A percentile compares a stretch with the other conserved stretches of the same genome.
Evolutionary conservation across 2,888 invertebrate species (phyloP).

Genomic region (Xanthorhoe spadicearia): DNA sequence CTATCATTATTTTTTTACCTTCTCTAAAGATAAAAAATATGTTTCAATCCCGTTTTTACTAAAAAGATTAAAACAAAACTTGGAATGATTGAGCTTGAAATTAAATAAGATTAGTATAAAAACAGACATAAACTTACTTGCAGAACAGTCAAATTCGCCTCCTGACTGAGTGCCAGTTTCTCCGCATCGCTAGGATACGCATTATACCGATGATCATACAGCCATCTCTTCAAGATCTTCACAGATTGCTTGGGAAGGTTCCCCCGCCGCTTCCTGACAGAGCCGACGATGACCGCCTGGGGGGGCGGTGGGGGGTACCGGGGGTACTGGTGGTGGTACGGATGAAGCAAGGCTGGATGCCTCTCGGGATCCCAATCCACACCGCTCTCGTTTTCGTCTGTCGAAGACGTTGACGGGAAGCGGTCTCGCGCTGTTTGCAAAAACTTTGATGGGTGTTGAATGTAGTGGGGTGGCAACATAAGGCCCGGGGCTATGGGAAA

Average conservation of each 20-base stretch:
- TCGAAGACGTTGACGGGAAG: conserved; percentile 88
- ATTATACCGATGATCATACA: conserved; percentile 97
- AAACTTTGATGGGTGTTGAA: conserved; percentile 31
- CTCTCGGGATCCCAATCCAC: conserved; percentile 81
- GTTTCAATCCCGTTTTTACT: too few relatives aligned
- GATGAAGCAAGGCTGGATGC: conserved; percentile 55
- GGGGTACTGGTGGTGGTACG: conserved; percentile 42
- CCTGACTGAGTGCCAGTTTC: conserved; percentile 92
- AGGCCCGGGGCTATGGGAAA: conserved; percentile 26
- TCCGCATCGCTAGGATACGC: conserved; percentile 97
- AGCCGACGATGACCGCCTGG: conserved; percentile 65
- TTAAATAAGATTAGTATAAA: not conserved
- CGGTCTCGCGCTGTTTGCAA: conserved; percentile 85
- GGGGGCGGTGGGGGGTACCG: conserved; percentile 42
- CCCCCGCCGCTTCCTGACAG: conserved; percentile 92
- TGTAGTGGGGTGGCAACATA: conserved; percentile 28
- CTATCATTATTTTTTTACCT: too few relatives aligned
- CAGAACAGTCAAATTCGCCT: conserved; percentile 93
- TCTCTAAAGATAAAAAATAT: too few relatives aligned
- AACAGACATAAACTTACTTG: conserved; percentile 84
- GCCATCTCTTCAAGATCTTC: conserved; percentile 95
- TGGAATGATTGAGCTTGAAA: too few relatives aligned
- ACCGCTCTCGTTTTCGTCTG: conserved; percentile 87
- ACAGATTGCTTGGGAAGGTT: conserved; percentile 97
- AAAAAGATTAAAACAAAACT: too few relatives aligned